Evolutionary conservation across 2,888 invertebrate species (phyloP).

Genomic region (Candidula unifasciata): DNA sequence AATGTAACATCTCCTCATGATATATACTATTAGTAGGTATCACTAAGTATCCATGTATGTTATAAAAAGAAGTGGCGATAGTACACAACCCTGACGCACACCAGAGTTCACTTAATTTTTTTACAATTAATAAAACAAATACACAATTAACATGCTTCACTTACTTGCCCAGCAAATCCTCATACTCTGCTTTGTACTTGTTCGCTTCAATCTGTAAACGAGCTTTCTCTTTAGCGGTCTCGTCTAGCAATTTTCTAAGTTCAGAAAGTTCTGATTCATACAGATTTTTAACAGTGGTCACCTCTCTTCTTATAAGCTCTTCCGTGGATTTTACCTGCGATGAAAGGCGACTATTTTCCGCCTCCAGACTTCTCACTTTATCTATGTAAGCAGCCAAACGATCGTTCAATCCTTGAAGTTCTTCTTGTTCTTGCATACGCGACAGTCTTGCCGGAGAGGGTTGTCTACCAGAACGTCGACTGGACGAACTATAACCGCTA

Average conservation of each 20-base stretch:
- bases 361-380: slow-evolving; percentile 92
- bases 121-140: background rate
- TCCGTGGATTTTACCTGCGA: slow-evolving; percentile 78
- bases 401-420: slow-evolving; percentile 95
- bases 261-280: slow-evolving; percentile 95
- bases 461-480: slow-evolving; percentile 65
- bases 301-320: slow-evolving; percentile 91
- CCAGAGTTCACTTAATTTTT: too few species aligned
- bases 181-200: slow-evolving; percentile 72
- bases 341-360: slow-evolving; percentile 84
- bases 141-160: slow-evolving; percentile 50
- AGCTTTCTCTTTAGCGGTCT: slow-evolving; percentile 93
- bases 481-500: slow-evolving; percentile 57
- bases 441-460: slow-evolving; percentile 88
- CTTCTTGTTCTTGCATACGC: slow-evolving; percentile 94
- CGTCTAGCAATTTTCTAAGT: slow-evolving; percentile 92
- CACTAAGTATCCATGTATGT: too few species aligned
- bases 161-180: slow-evolving; percentile 75
- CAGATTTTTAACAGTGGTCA: slow-evolving; percentile 91
- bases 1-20: too few species aligned
- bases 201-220: slow-evolving; percentile 92
- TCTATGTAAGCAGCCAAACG: slow-evolving; percentile 98
- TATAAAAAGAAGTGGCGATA: too few species aligned
- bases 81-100: too few species aligned
- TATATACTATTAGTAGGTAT: too few species aligned